These are phyloP conservation scores for Halichoeres trimaculatus DNA, from an alignment of 2,113 vertebrate genomes.

Conservation along the genomic window DNA sequence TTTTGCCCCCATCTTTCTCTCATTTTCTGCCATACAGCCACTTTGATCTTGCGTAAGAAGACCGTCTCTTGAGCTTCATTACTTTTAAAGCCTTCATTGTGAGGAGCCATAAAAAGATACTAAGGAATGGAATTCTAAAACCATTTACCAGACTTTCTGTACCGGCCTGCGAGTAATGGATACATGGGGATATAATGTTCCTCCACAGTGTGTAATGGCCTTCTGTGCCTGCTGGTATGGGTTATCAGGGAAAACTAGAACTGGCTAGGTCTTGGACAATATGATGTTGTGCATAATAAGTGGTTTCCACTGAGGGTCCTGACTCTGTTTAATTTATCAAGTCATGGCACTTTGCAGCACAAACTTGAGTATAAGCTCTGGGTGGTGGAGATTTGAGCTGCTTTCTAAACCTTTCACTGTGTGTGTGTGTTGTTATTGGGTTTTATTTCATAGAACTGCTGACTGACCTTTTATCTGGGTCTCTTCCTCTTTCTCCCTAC, in stretches of 20 bases:
- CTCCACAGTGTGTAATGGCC: constrained; percentile 48
- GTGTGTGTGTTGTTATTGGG: neutral
- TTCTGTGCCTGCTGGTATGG: constrained; percentile 49
- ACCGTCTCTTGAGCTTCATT: constrained; percentile 75
- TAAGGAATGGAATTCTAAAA: constrained; percentile 71
- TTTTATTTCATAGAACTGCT: constrained; percentile 9
- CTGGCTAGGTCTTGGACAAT: constrained; percentile 28
- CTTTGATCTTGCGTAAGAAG: constrained; percentile 68
- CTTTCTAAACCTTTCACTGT: constrained; percentile 17
- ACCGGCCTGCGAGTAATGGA: constrained; percentile 59
- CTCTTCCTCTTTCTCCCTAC: constrained; percentile 27
- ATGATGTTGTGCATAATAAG: constrained; percentile 44
- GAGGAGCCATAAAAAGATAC: constrained; percentile 77
- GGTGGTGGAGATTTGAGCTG: constrained; percentile 8
- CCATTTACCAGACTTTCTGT: constrained; percentile 66
- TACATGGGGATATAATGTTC: constrained; percentile 59
- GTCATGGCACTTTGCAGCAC: constrained; percentile 25
- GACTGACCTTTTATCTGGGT: constrained; percentile 39
- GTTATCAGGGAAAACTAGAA: constrained; percentile 53
- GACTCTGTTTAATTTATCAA: constrained; percentile 53
- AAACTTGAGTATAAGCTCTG: constrained; percentile 11
- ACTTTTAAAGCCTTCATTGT: constrained; percentile 72
- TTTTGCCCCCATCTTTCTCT: constrained; percentile 63
- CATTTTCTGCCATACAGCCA: constrained; percentile 56
- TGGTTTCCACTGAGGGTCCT: constrained; percentile 26